Base-by-base conservation (phyloP, 1,140 invertebrate species). In the Panagrolaimus sp. region DNA sequence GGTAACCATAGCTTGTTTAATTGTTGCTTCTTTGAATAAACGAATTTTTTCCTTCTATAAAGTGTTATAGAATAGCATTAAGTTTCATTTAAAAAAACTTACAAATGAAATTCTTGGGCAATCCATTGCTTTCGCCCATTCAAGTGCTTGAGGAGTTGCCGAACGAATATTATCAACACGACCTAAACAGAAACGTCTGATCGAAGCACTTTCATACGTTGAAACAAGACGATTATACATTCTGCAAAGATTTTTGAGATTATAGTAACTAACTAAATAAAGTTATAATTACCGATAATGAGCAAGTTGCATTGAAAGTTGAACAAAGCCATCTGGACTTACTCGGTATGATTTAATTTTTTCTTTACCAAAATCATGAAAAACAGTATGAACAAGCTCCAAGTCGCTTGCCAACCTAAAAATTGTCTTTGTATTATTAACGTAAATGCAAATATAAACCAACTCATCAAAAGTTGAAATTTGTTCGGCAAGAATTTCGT, bases 171-270 rank as follows among this genome's bases (percentile, higher is more conserved):
- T 95, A 84, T 98, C 96, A 1, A 98, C 96, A 53, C 96, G 88
- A 11, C 96, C 96, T 65, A 90, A 80, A 42, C 88, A 86, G 84
- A 94, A 99, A 66, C 93, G 87, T 31, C 96, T 87, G 0, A 94
- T 91, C 0, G 92, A 92, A 5, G 94, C 96, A 75, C 93, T 97
- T 85, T 99, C 96, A 83, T 99, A 99, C 0, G 96, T 98, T 8
- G 92, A 91, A 1, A 93, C 92, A 68, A 98, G 85, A 77, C 88
- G 88, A 5, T 91, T 89, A 81, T 98, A 92, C 63, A 96, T 86
- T 84, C 93, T 96, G 81, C 68, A 69, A 72, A n/a, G n/a, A n/a
- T n/a, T n/a, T n/a, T 48, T n/a, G 14, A 44, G 44, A 9, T 65
- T 64, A 8, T 9, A 9, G 14, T n/a, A 43, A 63, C 2, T 20